Evolutionary conservation across 37 sponge, comb jelly and placozoan species (phyloP), one percentile per base, ranked within the genome.

Genomic region (Tethya wilhelma): DNA sequence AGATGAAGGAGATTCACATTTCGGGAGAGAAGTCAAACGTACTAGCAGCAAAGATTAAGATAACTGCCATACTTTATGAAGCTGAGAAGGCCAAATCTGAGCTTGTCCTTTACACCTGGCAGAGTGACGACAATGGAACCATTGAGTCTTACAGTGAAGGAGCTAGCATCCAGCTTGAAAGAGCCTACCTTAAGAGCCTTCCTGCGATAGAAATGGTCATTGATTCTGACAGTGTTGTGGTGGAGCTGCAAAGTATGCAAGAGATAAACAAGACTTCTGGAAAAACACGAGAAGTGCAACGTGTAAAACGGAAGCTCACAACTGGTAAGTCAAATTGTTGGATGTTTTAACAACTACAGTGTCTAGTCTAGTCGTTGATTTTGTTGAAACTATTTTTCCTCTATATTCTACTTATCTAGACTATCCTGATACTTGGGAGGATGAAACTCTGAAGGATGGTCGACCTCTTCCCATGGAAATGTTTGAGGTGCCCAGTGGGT

Each of bases 381-480:
- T n/a, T n/a, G 12, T 71, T 67, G 8, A 67, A 34, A 36, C 6
- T 38, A 26, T 22, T 67, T 31, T 41, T 53, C 53, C 7, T n/a
- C 30, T 29, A 4, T 19, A 34, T 30, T 55, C 31, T 55, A 44
- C 43, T 44, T 34, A 44, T 4, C 11, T 43, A 73, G 80, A 44
- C 14, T 67, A 38, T 4, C 86, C 86, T 23, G 19, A 14, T 19
- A 44, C 49, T n/a, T 85, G 86, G 86, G 69, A 71, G 34, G 26
- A 38, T 7, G 71, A 76, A 56, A 79, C 86, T 62, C 67, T 63
- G 11, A 37, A 11, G 33, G 30, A 37, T 69, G 86, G 86, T 17
- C 59, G 30, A 44, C 59, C 60, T 3, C 44, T 64, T 2, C 25
- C 46, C 2, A 36, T 59, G 49, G 64, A 68, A 38, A 28, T 73